Conservation (phyloP, 2,888 invertebrate species). For the Orchestes rusci region DNA sequence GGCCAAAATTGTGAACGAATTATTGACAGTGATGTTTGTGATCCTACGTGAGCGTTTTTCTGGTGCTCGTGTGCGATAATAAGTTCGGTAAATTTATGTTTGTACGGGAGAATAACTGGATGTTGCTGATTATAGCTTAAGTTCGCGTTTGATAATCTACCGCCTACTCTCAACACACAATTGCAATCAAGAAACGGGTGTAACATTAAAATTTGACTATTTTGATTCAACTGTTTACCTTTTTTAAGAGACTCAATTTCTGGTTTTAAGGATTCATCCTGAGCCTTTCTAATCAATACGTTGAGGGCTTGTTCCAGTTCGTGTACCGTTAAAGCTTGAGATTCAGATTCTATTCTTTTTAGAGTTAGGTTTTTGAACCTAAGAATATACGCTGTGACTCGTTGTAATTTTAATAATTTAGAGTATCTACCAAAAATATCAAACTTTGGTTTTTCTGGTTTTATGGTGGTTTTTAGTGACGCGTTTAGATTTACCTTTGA, state of each 20-base stretch:
- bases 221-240: background rate
- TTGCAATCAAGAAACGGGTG: conserved; percentile 1
- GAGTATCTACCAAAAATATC: no score
- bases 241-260: no score
- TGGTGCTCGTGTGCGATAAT: conserved; percentile 1
- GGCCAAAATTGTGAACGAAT: conserved; percentile 1
- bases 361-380: no score
- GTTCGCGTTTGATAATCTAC: background rate
- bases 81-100: background rate
- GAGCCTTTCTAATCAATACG: no score
- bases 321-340: background rate
- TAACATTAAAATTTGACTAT: background rate
- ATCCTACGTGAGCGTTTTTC: background rate
- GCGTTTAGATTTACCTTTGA: background rate
- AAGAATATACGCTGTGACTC: background rate
- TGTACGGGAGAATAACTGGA: background rate
- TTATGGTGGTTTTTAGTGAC: no score
- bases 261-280: no score
- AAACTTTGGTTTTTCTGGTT: no score
- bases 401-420: no score
- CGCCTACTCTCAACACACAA: background rate
- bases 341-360: background rate
- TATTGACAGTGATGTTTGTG: no score
- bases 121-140: background rate
- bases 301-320: background rate